These are phyloP conservation scores for Mirounga angustirostris DNA, from an alignment of 2,113 vertebrate genomes.

Conservation along the genomic window DNA sequence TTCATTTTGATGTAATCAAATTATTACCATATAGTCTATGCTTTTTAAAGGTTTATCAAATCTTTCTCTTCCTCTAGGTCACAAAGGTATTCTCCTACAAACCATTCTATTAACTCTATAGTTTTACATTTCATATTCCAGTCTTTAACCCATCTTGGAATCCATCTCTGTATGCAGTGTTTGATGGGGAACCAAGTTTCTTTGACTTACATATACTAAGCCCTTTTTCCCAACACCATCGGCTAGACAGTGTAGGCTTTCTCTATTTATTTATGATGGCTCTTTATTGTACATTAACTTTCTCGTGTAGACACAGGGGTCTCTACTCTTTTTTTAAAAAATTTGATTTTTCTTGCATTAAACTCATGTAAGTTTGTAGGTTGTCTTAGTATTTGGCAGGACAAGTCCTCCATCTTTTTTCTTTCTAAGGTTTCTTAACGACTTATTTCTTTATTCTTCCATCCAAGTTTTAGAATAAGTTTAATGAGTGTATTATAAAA, in stretches of 20 bases:
- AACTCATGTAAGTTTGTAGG: not conserved
- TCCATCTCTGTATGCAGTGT: not conserved
- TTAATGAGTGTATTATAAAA: constrained; percentile 3
- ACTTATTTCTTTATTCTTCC: not conserved
- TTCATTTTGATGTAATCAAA: not conserved
- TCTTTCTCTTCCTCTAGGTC: not conserved
- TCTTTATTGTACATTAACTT: not conserved
- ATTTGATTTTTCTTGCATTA: not conserved
- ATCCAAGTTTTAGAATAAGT: not conserved
- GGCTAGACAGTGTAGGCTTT: not conserved
- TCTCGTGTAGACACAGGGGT: not conserved
- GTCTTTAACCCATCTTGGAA: not conserved
- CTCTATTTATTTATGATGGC: not conserved
- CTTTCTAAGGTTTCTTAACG: not conserved
- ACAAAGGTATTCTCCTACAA: not conserved
- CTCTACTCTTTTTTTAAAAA: not conserved
- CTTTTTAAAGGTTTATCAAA: not conserved
- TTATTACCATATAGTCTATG: not conserved
- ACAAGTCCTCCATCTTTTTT: not conserved
- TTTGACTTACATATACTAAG: not conserved
- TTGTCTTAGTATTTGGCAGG: not conserved
- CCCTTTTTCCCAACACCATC: not conserved
- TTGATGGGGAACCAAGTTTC: not conserved
- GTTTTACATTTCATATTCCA: not conserved
- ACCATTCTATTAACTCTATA: not conserved